Conservation (phyloP, 1,140 invertebrate species). For the Lethrus apterus region DNA sequence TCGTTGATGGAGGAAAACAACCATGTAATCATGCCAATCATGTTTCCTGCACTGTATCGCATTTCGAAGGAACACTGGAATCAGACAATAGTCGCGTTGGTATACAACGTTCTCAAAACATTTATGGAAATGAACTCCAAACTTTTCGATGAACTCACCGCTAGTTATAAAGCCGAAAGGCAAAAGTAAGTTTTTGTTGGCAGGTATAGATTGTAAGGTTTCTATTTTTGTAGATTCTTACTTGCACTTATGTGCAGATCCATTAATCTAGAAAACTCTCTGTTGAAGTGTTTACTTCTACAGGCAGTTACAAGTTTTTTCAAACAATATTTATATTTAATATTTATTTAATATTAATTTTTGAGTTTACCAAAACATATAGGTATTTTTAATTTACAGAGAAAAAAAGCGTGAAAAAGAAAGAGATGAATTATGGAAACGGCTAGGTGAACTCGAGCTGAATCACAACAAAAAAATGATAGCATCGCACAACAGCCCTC, state of each 20-base stretch:
- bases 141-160: constrained; percentile 96
- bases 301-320: background rate
- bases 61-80: constrained; percentile 99
- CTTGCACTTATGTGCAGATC: background rate
- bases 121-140: constrained; percentile 99
- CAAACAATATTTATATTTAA: background rate
- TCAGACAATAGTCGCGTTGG: constrained; percentile 97
- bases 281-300: background rate
- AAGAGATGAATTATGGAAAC: constrained; percentile 91
- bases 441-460: constrained; percentile 75
- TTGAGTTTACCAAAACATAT: too few species aligned
- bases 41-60: constrained; percentile 95
- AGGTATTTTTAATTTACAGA: constrained; percentile 50
- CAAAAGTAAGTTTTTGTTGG: constrained; percentile 94
- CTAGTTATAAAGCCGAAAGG: constrained; percentile 94
- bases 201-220: too few species aligned
- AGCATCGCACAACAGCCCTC: constrained; percentile 35
- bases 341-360: background rate
- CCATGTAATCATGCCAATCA: constrained; percentile 84
- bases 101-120: constrained; percentile 98
- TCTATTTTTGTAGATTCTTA: background rate
- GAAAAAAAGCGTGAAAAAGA: constrained; percentile 93
- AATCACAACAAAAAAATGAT: constrained; percentile 43
- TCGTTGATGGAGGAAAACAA: constrained; percentile 91
- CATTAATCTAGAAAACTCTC: background rate